phyloP scores from a whole-genome alignment of 2,113 vertebrate genomes.

The Anolis carolinensis region DNA sequence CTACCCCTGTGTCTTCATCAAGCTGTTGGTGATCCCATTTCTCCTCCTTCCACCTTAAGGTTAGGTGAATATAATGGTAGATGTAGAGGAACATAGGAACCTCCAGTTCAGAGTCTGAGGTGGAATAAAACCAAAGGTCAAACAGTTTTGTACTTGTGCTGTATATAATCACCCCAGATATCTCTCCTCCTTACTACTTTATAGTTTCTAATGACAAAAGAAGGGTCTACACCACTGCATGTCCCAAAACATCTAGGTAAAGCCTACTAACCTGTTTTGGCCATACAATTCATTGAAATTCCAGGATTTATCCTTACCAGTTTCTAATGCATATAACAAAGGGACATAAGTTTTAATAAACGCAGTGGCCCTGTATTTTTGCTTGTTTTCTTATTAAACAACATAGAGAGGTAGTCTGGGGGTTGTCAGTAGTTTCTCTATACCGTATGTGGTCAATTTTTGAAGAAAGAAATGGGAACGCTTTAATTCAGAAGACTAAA shows the following conservation, averaged over 20 bases:
- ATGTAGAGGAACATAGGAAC: conserved; percentile 7
- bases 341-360: background rate
- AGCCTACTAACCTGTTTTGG: background rate
- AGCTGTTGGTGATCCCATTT: conserved; percentile 78
- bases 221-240: background rate
- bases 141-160: conserved; percentile 61
- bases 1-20: conserved; percentile 81
- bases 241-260: background rate
- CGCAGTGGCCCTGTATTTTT: background rate
- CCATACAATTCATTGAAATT: conserved; percentile 18
- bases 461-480: conserved; percentile 58
- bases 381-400: conserved; percentile 60
- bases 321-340: conserved; percentile 6
- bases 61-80: conserved; percentile 35
- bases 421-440: conserved; percentile 61
- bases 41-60: conserved; percentile 72
- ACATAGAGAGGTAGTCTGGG: conserved; percentile 62
- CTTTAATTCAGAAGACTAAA: conserved; percentile 57
- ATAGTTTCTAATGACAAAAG: background rate
- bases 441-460: conserved; percentile 57
- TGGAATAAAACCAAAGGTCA: conserved; percentile 55
- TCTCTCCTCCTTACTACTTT: conserved; percentile 50
- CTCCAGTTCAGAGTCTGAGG: background rate
- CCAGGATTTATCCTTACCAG: background rate
- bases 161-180: conserved; percentile 44